A percentile compares a stretch with the other conserved stretches of the same genome.
phyloP scores from a whole-genome alignment of 2,888 invertebrate genomes.

The Hecatera dysodea region DNA sequence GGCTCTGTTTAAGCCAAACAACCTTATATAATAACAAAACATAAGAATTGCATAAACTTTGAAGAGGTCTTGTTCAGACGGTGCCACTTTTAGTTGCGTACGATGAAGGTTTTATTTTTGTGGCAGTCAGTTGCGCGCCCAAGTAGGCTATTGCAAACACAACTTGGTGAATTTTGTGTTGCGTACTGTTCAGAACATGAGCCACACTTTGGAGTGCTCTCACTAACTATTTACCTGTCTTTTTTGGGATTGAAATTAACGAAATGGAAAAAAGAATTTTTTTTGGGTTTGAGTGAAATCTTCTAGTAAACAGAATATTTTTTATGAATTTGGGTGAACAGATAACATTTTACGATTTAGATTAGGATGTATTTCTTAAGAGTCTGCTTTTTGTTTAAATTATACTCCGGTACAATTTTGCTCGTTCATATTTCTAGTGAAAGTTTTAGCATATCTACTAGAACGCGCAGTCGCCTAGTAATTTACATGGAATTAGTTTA shows the following conservation, averaged over 20 bases:
- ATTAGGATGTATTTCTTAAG: not conserved
- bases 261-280: too few relatives aligned
- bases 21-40: constrained; percentile 90
- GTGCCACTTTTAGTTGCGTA: constrained; percentile 29
- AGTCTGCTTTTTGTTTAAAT: not conserved
- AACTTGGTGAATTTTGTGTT: too few relatives aligned
- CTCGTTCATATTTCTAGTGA: not conserved
- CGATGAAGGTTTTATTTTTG: not conserved
- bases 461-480: not conserved
- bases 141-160: too few relatives aligned
- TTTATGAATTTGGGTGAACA: not conserved
- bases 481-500: not conserved
- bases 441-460: not conserved
- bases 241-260: too few relatives aligned
- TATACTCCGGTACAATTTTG: not conserved
- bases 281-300: too few relatives aligned
- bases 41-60: constrained; percentile 90
- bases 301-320: too few relatives aligned
- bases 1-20: constrained; percentile 77
- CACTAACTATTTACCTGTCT: too few relatives aligned
- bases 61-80: constrained; percentile 61
- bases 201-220: too few relatives aligned
- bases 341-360: not conserved
- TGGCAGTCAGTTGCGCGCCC: not conserved
- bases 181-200: too few relatives aligned